These are phyloP conservation scores for honey bee (Apis mellifera) DNA, from an alignment of 1,140 invertebrate genomes.

Conservation along the genomic window DNA sequence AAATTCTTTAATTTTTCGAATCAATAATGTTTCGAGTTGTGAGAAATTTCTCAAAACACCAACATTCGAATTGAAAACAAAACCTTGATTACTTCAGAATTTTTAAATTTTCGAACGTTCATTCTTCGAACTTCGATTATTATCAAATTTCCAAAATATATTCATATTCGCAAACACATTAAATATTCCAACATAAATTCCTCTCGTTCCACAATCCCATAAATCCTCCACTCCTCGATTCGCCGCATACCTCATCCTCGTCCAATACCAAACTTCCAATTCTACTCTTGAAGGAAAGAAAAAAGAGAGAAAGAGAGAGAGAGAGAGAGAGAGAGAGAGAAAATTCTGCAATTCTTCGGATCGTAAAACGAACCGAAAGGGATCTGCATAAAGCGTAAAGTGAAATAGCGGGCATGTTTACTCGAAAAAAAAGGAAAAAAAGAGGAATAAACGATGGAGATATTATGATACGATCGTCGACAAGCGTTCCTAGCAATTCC, in stretches of 20 bases:
- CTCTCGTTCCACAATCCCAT: neutral
- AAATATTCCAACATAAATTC: neutral
- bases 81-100: no score
- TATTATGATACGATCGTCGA: constrained; percentile 36
- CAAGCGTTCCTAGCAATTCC: constrained; percentile 41
- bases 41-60: no score
- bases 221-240: neutral
- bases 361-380: neutral
- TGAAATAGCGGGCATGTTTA: constrained; percentile 1
- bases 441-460: constrained; percentile 11
- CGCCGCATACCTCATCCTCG: neutral
- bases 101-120: neutral
- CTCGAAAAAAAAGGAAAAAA: neutral
- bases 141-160: neutral
- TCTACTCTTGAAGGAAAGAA: neutral
- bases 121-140: no score
- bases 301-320: neutral
- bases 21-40: no score
- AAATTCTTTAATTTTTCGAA: neutral
- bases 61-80: no score
- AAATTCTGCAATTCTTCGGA: neutral
- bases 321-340: neutral
- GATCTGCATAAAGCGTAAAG: constrained; percentile 3
- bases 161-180: no score
- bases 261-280: neutral